These are phyloP conservation scores for Drosophila neutralis DNA, from an alignment of 2,888 invertebrate species.

Conservation along the genomic window DNA sequence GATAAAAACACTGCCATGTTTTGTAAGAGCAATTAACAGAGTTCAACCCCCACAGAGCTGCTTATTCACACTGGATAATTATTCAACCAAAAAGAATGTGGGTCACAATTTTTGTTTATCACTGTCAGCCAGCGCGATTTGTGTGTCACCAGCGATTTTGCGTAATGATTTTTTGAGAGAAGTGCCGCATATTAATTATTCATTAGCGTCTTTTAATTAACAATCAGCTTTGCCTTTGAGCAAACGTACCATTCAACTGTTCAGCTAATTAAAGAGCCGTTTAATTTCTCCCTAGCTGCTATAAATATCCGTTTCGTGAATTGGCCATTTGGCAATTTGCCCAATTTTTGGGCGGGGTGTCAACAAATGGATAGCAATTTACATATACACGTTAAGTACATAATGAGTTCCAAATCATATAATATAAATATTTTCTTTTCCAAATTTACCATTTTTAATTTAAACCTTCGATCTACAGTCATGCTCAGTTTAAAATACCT, in stretches of 20 bases:
- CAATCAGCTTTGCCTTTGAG: conserved; percentile 18
- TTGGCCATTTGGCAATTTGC: conserved; percentile 45
- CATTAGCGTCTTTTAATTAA: conserved; percentile 53
- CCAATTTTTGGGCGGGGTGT: conserved; percentile 12
- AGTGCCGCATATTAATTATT: conserved; percentile 47
- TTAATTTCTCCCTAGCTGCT: conserved; percentile 36
- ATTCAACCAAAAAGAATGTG: conserved; percentile 28
- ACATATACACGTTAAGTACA: background rate
- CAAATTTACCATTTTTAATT: too few species aligned
- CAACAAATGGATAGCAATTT: conserved; percentile 10
- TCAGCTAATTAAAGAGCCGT: conserved; percentile 50
- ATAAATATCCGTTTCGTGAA: conserved; percentile 41
- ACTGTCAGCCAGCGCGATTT: conserved; percentile 35
- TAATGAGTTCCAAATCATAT: background rate
- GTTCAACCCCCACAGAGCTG: conserved; percentile 21
- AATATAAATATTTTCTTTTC: background rate
- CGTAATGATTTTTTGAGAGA: conserved; percentile 29
- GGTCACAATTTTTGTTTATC: conserved; percentile 50
- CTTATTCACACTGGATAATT: conserved; percentile 40
- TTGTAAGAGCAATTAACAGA: conserved; percentile 42
- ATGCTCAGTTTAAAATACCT: background rate
- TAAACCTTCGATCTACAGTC: too few species aligned
- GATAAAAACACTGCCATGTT: conserved; percentile 46
- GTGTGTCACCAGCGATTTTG: conserved; percentile 38
- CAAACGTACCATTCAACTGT: conserved; percentile 26